phyloP scores from a whole-genome alignment of 2,113 vertebrate genomes.

The Tenrec ecaudatus region DNA sequence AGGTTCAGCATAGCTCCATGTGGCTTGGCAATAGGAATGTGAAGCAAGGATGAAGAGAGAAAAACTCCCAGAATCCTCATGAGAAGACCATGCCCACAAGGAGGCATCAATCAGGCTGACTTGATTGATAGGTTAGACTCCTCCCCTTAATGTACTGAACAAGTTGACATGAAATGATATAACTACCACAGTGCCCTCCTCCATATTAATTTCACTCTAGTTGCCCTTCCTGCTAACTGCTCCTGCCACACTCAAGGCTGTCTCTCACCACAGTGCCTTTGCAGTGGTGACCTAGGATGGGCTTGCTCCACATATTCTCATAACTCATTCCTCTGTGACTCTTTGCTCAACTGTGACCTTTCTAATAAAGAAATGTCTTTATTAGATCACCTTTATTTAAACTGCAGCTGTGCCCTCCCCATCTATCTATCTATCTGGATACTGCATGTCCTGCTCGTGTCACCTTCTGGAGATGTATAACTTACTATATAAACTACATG shows the following conservation, averaged over 20 bases:
- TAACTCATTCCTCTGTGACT: not conserved
- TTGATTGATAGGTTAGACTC: too few species aligned
- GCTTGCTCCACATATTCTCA: not conserved
- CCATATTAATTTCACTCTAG: not conserved
- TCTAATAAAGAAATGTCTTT: not conserved
- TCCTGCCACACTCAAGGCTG: not conserved
- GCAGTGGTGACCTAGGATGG: not conserved
- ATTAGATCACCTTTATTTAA: not conserved
- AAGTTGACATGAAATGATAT: too few species aligned
- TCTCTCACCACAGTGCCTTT: not conserved
- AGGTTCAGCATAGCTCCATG: too few species aligned
- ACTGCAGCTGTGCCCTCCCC: not conserved
- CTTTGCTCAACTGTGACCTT: not conserved
- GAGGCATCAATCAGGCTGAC: too few species aligned
- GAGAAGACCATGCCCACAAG: too few species aligned
- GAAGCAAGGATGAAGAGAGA: too few species aligned
- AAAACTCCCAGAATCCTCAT: too few species aligned
- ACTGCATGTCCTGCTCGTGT: too few species aligned
- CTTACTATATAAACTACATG: not conserved
- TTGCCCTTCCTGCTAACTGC: not conserved
- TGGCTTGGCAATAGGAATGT: too few species aligned
- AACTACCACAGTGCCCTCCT: not conserved
- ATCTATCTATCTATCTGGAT: not conserved
- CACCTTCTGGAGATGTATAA: not conserved
- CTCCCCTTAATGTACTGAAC: too few species aligned